A percentile compares a stretch with the other conserved stretches of the same genome.
phyloP scores from a whole-genome alignment of 2,113 vertebrate species.

The Phocoena sinus region DNA sequence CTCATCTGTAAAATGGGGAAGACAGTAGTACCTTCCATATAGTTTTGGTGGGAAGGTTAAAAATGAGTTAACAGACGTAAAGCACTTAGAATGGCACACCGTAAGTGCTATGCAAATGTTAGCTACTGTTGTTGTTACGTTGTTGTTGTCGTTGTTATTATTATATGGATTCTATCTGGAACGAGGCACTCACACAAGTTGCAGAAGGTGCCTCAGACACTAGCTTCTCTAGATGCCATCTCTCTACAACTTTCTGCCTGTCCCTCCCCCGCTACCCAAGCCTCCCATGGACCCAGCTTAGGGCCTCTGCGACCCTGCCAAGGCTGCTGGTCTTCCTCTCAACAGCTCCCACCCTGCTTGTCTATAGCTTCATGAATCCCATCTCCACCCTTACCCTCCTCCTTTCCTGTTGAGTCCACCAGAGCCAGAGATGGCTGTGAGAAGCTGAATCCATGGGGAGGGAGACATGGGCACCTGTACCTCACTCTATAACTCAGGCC shows the following conservation, averaged over 20 bases:
- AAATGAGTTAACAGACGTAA: background rate
- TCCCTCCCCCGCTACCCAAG: fast-evolving
- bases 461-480: no score
- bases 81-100: background rate
- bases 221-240: background rate
- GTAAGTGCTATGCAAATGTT: background rate
- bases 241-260: background rate
- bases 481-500: background rate
- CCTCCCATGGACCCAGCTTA: background rate
- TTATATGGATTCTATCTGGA: background rate
- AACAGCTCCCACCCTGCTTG: background rate
- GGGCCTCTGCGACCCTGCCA: background rate
- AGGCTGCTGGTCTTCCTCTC: background rate
- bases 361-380: background rate
- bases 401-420: background rate
- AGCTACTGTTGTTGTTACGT: background rate
- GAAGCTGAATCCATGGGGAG: background rate
- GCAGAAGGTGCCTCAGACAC: background rate
- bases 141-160: background rate
- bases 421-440: background rate
- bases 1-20: background rate
- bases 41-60: background rate
- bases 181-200: background rate
- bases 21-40: fast-evolving
- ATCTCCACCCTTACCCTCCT: background rate